A percentile compares a stretch with the other conserved stretches of the same genome.
Evolutionary conservation across 2,888 invertebrate genomes (phyloP).

Genomic region (Smittia aterrima): DNA sequence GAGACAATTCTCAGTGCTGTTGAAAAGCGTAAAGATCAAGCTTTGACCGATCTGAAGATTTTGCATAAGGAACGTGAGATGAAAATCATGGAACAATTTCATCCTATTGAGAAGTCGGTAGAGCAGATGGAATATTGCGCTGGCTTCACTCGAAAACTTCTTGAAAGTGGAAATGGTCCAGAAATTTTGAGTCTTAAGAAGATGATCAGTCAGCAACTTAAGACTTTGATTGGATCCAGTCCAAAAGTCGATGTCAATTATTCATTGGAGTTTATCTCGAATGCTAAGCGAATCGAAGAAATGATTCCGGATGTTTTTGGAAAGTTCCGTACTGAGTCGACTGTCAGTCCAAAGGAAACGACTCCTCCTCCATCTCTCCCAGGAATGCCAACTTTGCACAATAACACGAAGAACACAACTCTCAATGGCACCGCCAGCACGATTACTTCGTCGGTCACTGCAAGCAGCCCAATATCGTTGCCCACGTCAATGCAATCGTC

Average conservation of each 20-base stretch:
- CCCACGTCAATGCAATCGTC: constrained; percentile 72
- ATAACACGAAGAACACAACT: constrained; percentile 46
- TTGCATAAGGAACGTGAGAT: constrained; percentile 82
- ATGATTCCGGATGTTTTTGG: constrained; percentile 72
- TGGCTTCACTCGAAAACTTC: constrained; percentile 75
- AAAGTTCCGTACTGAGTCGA: constrained; percentile 65
- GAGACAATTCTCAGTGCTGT: constrained; percentile 77
- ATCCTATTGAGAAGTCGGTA: constrained; percentile 78
- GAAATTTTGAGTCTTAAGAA: constrained; percentile 83
- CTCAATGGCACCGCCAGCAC: constrained; percentile 46
- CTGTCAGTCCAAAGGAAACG: constrained; percentile 56
- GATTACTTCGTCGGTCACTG: constrained; percentile 49
- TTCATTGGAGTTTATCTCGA: constrained; percentile 77
- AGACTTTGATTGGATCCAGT: constrained; percentile 73
- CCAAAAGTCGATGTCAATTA: constrained; percentile 79
- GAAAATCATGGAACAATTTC: constrained; percentile 84
- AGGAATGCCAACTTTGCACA: constrained; percentile 55
- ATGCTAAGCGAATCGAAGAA: constrained; percentile 73
- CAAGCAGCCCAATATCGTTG: constrained; percentile 67
- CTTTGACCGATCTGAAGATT: constrained; percentile 69
- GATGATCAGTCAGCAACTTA: constrained; percentile 72
- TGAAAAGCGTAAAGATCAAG: constrained; percentile 75
- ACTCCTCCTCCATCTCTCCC: constrained; percentile 55
- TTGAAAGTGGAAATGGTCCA: constrained; percentile 79
- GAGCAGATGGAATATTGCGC: constrained; percentile 84